Percentiles rank a stretch among this genome's conserved stretches.
phyloP scores from a whole-genome alignment of 2,888 invertebrate species.

The Stomorhina lunata region DNA sequence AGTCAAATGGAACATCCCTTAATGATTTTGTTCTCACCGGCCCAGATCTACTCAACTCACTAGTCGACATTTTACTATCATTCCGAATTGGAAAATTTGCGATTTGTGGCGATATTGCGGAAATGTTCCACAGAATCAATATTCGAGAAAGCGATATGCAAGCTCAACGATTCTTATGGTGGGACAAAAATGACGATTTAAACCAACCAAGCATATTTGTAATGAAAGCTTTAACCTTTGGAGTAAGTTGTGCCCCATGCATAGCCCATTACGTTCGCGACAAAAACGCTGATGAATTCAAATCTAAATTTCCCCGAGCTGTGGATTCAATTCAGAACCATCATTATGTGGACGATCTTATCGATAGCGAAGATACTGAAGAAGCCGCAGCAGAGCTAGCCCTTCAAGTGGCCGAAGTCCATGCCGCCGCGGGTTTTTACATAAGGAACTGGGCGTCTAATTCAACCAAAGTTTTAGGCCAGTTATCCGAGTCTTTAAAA shows the following conservation, averaged over 20 bases:
- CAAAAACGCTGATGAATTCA: conserved; percentile 28
- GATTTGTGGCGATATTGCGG: no score
- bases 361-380: conserved; percentile 49
- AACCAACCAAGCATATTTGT: no score
- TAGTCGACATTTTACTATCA: no score
- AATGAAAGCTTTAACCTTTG: conserved; percentile 21
- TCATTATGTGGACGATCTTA: conserved; percentile 7
- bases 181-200: no score
- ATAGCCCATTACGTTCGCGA: conserved; percentile 30
- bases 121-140: no score
- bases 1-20: no score
- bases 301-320: conserved; percentile 8
- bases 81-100: no score
- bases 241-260: conserved; percentile 10
- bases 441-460: conserved; percentile 46
- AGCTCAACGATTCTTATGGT: conserved; percentile 17
- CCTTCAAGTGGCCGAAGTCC: conserved; percentile 13
- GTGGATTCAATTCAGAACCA: conserved; percentile 31
- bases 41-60: no score
- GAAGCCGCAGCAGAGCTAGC: conserved; percentile 5
- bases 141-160: no score
- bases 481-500: conserved; percentile 26
- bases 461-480: conserved; percentile 19
- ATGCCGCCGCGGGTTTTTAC: conserved; percentile 8
- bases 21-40: no score